A percentile compares a stretch with the other conserved stretches of the same genome.
These are phyloP conservation scores for Steinernema khuongi DNA, from an alignment of 1,140 invertebrate genomes.

Conservation along the genomic window DNA sequence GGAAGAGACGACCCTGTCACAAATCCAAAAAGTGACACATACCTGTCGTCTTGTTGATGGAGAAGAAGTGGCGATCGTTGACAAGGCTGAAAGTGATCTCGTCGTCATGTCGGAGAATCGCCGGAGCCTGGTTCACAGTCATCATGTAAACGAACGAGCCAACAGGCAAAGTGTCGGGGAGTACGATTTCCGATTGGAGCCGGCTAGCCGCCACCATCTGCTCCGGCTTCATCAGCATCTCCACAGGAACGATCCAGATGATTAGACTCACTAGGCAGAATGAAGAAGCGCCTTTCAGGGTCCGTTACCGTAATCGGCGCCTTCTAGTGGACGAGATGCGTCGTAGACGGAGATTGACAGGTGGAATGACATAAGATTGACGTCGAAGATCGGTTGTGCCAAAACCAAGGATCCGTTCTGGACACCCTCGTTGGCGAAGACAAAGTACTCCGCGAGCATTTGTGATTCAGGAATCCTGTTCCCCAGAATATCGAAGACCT, in stretches of 20 bases:
- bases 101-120: background rate
- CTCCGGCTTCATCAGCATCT: background rate
- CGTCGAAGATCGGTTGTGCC: background rate
- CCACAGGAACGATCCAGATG: background rate
- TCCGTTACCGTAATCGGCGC: background rate
- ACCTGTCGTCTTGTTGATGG: background rate
- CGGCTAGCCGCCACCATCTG: background rate
- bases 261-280: background rate
- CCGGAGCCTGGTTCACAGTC: background rate
- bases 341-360: background rate
- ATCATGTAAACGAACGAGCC: slow-evolving; percentile 1
- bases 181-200: background rate
- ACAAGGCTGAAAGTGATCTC: background rate
- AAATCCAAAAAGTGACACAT: too few relatives aligned
- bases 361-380: background rate
- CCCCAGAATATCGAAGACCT: background rate
- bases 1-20: background rate
- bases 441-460: background rate
- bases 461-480: background rate
- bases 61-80: background rate
- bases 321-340: background rate
- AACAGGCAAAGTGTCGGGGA: background rate
- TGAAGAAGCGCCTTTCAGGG: background rate
- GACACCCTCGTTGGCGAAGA: background rate
- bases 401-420: background rate